Conservation (phyloP, 2,113 vertebrate species). For the Sylvia atricapilla region DNA sequence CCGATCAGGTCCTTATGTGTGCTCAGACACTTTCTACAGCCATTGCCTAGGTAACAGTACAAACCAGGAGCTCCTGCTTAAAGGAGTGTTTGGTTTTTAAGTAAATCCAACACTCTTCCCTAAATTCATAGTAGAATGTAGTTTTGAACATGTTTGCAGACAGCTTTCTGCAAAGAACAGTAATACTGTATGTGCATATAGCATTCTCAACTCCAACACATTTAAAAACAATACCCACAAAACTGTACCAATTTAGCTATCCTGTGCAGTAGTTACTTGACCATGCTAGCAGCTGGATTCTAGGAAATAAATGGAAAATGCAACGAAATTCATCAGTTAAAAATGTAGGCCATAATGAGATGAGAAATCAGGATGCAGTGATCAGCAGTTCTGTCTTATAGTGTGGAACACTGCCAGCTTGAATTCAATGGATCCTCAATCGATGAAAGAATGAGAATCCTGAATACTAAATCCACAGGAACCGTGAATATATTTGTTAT, state of each 20-base stretch:
- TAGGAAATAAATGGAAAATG: neutral
- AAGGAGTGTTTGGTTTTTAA: neutral
- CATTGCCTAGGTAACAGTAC: neutral
- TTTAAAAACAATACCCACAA: neutral
- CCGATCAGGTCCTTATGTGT: neutral
- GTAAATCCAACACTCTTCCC: neutral
- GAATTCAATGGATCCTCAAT: constrained; percentile 38
- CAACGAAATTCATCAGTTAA: neutral
- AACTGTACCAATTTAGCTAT: neutral
- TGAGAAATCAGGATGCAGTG: constrained; percentile 20
- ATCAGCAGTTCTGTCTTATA: constrained; percentile 41
- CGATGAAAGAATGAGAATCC: constrained; percentile 28
- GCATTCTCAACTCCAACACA: neutral
- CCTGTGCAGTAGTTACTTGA: neutral
- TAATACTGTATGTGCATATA: neutral
- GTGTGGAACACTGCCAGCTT: constrained; percentile 30
- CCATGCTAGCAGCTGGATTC: neutral
- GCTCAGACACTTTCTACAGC: neutral
- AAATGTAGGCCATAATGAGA: constrained; percentile 11
- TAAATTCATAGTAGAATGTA: neutral
- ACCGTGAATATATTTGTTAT: neutral
- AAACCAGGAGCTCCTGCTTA: neutral
- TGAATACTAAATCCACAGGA: constrained; percentile 20
- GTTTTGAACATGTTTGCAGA: neutral
- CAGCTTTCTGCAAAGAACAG: neutral